A percentile compares a stretch with the other conserved stretches of the same genome.
Evolutionary conservation across 2,113 vertebrate species (phyloP).

Genomic region (Sapayoa aenigma): DNA sequence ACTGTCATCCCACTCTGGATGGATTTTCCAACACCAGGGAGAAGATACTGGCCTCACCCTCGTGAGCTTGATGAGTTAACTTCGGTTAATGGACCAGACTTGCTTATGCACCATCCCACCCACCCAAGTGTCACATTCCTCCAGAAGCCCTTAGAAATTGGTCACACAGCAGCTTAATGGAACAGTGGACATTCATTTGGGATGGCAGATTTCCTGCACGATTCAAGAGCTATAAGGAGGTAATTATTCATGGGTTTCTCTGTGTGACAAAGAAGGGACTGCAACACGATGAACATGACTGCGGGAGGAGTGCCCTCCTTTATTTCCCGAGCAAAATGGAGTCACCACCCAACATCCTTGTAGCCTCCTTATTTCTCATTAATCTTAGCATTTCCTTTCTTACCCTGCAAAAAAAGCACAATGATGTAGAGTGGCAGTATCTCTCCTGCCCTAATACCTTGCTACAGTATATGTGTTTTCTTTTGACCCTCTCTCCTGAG

Average conservation of each 20-base stretch:
- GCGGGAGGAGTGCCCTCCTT: background rate
- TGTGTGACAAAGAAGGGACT: slow-evolving; percentile 12
- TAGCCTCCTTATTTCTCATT: background rate
- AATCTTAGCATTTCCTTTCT: background rate
- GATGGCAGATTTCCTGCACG: background rate
- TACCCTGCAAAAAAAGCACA: background rate
- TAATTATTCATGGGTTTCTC: slow-evolving; percentile 10
- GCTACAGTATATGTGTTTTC: background rate
- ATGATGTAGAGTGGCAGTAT: background rate
- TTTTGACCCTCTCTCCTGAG: background rate
- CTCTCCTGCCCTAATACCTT: background rate
- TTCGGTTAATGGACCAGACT: background rate
- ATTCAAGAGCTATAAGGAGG: slow-evolving; percentile 4
- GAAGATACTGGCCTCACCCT: background rate
- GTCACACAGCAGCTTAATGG: background rate
- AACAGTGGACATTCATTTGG: background rate
- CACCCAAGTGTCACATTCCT: background rate
- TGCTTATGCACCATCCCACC: background rate
- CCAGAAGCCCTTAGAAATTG: background rate
- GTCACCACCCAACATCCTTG: background rate
- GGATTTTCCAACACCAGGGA: background rate
- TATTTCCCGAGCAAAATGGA: background rate
- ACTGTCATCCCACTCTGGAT: background rate
- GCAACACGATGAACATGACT: background rate
- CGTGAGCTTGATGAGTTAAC: background rate